These are phyloP conservation scores for Suncus etruscus DNA, from an alignment of 2,113 vertebrate species.

Conservation along the genomic window DNA sequence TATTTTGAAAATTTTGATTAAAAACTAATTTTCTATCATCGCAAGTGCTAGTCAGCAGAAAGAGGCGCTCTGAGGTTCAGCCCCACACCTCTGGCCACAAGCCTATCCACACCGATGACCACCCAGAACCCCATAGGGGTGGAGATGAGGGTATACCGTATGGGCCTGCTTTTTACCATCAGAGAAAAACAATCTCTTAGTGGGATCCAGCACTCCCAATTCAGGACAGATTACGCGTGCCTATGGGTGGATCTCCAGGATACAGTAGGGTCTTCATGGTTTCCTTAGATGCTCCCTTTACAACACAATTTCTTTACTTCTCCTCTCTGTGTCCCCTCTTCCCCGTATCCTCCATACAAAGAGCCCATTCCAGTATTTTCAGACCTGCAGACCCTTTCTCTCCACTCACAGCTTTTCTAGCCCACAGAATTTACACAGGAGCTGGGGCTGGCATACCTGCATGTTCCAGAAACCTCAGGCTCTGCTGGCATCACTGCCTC, in stretches of 20 bases:
- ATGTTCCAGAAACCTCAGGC: slow-evolving; percentile 58
- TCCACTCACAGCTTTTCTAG: background rate
- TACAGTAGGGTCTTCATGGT: rapidly evolving
- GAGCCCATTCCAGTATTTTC: background rate
- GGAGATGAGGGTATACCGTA: background rate
- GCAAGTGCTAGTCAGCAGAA: slow-evolving; percentile 65
- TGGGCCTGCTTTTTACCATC: slow-evolving; percentile 5
- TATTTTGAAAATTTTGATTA: slow-evolving; percentile 81
- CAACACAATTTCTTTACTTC: background rate
- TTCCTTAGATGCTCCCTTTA: background rate
- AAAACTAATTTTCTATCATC: slow-evolving; percentile 80
- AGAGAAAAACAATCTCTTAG: background rate
- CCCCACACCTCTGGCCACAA: background rate
- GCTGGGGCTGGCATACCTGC: background rate
- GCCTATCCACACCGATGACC: too few relatives aligned
- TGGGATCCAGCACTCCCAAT: background rate
- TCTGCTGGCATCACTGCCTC: background rate
- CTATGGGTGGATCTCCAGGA: background rate
- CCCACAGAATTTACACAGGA: too few relatives aligned
- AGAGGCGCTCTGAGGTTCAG: slow-evolving; percentile 41
- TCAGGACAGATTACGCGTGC: background rate
- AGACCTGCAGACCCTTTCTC: background rate
- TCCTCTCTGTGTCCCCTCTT: background rate
- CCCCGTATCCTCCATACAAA: background rate
- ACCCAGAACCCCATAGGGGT: background rate